Evolutionary conservation across 2,888 invertebrate species (phyloP).

Genomic region (Nemotelus nigrinus): DNA sequence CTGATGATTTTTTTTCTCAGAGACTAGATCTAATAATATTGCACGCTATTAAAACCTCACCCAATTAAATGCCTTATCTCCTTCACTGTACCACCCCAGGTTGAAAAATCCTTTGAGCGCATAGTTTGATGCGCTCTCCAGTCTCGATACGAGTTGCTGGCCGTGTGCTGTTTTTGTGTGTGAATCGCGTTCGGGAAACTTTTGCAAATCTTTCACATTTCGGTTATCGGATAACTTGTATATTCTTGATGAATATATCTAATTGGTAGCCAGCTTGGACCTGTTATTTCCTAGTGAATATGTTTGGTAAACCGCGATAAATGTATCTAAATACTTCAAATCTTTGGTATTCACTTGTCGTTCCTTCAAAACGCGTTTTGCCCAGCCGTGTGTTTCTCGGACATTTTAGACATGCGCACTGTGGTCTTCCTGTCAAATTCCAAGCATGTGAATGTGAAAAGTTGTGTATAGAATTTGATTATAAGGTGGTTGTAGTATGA

Average conservation of each 20-base stretch:
- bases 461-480: neutral
- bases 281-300: no score
- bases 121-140: conserved; percentile 35
- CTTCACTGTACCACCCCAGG: conserved; percentile 40
- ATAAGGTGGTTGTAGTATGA: no score
- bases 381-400: neutral
- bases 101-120: conserved; percentile 17
- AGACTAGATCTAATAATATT: no score
- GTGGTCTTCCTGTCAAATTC: neutral
- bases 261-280: no score
- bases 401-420: no score
- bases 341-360: neutral
- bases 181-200: conserved; percentile 15
- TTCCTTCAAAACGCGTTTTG: conserved; percentile 8
- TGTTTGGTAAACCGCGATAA: no score
- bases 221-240: neutral
- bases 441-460: neutral
- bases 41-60: no score
- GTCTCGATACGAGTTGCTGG: conserved; percentile 38
- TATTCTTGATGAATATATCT: neutral
- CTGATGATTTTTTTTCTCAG: no score
- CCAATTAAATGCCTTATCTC: neutral
- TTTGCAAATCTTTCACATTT: neutral
- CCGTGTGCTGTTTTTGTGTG: conserved; percentile 41
- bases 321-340: no score